Conservation (phyloP, 2,113 vertebrate species). For the Salvator merianae region DNA sequence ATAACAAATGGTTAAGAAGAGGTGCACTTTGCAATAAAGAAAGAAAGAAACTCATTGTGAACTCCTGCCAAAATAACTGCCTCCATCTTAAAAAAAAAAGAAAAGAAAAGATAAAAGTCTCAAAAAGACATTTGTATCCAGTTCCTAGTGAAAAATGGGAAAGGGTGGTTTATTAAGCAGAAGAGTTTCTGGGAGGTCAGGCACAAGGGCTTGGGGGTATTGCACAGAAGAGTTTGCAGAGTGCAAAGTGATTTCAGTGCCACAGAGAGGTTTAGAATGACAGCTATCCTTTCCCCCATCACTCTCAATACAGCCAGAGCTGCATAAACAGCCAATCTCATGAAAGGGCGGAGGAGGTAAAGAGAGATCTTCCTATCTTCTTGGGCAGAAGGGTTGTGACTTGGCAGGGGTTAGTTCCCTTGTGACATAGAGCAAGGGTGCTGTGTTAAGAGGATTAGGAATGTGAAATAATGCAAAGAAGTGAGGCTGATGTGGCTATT, state of each 20-base stretch:
- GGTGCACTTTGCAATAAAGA: not conserved
- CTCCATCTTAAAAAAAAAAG: no score
- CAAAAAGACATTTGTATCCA: not conserved
- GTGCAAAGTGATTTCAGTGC: not conserved
- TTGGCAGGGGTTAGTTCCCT: not conserved
- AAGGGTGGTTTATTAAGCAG: rapidly evolving
- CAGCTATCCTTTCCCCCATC: not conserved
- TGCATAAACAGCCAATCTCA: not conserved
- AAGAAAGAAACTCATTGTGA: rapidly evolving
- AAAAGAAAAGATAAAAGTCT: not conserved
- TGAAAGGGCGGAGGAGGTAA: not conserved
- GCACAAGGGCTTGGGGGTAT: not conserved
- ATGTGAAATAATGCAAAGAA: not conserved
- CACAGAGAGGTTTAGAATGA: not conserved
- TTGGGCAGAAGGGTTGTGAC: not conserved
- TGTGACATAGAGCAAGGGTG: not conserved
- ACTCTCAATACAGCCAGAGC: not conserved
- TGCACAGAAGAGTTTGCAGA: rapidly evolving
- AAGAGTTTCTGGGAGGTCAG: not conserved
- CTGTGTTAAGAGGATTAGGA: not conserved
- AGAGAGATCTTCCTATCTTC: not conserved
- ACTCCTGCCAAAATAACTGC: rapidly evolving
- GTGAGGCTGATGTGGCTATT: rapidly evolving
- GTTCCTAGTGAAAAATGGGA: not conserved
- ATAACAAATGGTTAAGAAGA: not conserved